phyloP scores from a whole-genome alignment of 2,113 vertebrate genomes.

The Phaethon lepturus region DNA sequence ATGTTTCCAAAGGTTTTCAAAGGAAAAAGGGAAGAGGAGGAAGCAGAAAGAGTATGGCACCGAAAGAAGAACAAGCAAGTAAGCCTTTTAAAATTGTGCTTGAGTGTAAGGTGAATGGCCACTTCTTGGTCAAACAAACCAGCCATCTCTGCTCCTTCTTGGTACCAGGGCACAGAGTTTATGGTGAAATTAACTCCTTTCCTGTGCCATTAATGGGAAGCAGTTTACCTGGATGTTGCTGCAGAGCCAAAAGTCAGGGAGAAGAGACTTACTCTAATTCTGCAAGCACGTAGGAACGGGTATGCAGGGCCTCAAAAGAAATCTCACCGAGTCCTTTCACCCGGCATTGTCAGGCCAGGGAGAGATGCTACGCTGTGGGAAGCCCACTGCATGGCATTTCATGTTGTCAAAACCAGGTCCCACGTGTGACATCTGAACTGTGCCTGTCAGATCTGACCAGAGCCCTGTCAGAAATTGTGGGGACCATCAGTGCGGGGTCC shows the following conservation, averaged over 20 bases:
- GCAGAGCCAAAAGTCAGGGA: background rate
- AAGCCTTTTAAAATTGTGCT: background rate
- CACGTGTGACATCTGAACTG: slow-evolving; percentile 49
- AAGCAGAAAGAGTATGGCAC: background rate
- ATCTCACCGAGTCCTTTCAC: background rate
- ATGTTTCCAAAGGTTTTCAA: background rate
- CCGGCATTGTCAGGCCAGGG: background rate
- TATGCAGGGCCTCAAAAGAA: background rate
- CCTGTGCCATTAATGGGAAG: background rate
- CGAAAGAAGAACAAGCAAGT: background rate
- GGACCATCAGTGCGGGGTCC: background rate
- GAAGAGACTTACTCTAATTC: background rate
- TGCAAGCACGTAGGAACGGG: background rate
- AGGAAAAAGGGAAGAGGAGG: background rate
- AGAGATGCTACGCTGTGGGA: background rate
- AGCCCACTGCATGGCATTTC: background rate
- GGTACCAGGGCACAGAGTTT: background rate
- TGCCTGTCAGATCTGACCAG: background rate
- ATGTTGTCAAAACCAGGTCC: background rate
- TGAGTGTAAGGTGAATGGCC: background rate
- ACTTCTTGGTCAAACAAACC: background rate
- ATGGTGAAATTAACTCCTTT: background rate
- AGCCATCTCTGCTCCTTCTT: background rate
- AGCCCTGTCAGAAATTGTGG: slow-evolving; percentile 35
- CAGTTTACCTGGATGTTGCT: background rate